phyloP scores from a whole-genome alignment of 1,140 invertebrate genomes.

The Diploscapter pachys region DNA sequence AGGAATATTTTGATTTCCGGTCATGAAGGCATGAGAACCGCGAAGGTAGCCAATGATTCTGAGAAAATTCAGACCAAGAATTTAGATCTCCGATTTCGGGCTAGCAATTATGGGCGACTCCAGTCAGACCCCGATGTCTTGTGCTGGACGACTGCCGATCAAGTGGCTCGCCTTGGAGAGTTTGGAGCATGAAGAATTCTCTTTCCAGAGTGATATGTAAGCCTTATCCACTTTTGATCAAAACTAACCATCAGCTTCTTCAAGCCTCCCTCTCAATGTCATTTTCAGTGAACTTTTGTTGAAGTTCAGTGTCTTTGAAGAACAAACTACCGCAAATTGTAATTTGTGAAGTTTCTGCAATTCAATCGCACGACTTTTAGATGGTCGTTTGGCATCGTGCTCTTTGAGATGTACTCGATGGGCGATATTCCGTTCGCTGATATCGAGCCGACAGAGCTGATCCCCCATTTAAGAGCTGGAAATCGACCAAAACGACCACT shows the following conservation, averaged over 20 bases:
- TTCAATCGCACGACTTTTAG: conserved; percentile 31
- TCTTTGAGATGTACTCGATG: conserved; percentile 51
- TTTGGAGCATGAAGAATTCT: conserved; percentile 83
- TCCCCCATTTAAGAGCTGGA: conserved; percentile 39
- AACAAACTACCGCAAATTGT: too few relatives aligned
- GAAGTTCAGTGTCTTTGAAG: too few relatives aligned
- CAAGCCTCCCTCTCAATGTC: too few relatives aligned
- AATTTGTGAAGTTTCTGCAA: too few relatives aligned
- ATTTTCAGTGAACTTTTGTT: too few relatives aligned
- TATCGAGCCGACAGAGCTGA: conserved; percentile 40
- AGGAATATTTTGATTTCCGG: conserved; percentile 77
- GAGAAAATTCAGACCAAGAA: neutral
- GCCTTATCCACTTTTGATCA: conserved; percentile 46
- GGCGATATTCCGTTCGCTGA: conserved; percentile 42
- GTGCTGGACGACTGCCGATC: conserved; percentile 69
- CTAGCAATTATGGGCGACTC: conserved; percentile 32
- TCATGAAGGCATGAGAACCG: conserved; percentile 64
- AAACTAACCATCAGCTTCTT: too few relatives aligned
- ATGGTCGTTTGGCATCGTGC: conserved; percentile 48
- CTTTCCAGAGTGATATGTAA: conserved; percentile 88
- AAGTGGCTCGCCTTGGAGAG: conserved; percentile 99
- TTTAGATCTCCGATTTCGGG: conserved; percentile 48
- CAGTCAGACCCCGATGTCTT: conserved; percentile 10
- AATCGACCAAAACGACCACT: conserved; percentile 42
- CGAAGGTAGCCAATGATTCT: conserved; percentile 35